Conservation (phyloP, 2,797 vertebrate genomes). For the Spheniscus humboldti region DNA sequence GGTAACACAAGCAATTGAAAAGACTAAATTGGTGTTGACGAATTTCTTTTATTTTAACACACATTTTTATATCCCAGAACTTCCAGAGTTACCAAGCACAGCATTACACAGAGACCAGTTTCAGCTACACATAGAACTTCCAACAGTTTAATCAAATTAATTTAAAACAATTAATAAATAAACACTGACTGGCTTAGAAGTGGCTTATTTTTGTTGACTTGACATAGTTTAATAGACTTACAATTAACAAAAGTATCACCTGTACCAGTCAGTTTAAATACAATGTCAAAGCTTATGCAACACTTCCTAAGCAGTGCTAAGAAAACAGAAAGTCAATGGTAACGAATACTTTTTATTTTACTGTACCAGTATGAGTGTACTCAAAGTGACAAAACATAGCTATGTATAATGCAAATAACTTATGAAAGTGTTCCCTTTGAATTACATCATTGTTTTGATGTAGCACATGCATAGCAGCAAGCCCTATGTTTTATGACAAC, state of each 20-base stretch:
- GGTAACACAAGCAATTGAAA: neutral
- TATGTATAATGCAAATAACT: neutral
- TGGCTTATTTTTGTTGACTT: neutral
- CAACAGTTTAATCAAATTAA: neutral
- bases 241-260: neutral
- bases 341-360: neutral
- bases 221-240: neutral
- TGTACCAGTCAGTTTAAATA: neutral
- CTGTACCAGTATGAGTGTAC: neutral
- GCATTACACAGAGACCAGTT: neutral
- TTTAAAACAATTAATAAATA: neutral
- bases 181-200: neutral
- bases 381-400: neutral
- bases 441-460: neutral
- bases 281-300: neutral
- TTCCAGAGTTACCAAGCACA: neutral
- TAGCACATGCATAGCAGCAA: neutral
- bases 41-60: neutral
- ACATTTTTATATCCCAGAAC: neutral
- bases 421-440: neutral
- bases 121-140: neutral
- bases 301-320: neutral
- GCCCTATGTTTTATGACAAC: neutral
- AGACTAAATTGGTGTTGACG: neutral
- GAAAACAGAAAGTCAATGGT: neutral